phyloP scores from a whole-genome alignment of 2,797 vertebrate genomes.

The Eremophila alpestris region DNA sequence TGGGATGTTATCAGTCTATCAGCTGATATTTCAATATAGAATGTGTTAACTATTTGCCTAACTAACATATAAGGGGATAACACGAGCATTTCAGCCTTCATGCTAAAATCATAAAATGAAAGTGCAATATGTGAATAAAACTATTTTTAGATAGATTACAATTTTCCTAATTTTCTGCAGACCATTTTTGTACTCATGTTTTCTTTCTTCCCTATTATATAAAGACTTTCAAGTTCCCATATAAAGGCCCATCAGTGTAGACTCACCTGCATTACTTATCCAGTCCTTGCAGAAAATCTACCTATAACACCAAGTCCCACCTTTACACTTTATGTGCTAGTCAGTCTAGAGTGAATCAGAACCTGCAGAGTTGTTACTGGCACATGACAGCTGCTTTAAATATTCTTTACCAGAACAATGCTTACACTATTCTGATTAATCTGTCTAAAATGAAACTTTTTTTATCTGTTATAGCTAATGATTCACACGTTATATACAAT shows the following conservation, averaged over 20 bases:
- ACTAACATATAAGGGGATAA: not conserved
- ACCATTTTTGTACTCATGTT: not conserved
- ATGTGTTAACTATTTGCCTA: not conserved
- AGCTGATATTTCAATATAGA: not conserved
- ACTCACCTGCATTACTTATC: not conserved
- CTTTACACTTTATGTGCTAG: not conserved
- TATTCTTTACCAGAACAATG: not conserved
- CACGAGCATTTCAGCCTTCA: not conserved
- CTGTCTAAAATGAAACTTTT: not conserved
- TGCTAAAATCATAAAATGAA: not conserved
- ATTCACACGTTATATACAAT: not conserved
- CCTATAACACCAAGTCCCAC: not conserved
- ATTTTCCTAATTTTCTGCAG: not conserved
- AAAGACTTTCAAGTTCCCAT: not conserved
- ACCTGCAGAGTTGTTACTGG: not conserved
- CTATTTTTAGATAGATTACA: not conserved
- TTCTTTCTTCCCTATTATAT: not conserved
- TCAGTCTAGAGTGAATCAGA: not conserved
- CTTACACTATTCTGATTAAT: not conserved
- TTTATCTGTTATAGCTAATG: not conserved
- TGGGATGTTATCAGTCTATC: not conserved
- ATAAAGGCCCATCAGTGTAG: accelerated
- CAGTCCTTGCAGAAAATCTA: not conserved
- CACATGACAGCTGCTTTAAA: not conserved
- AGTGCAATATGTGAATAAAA: not conserved